These are phyloP conservation scores for Bothrops alternatus DNA, from an alignment of 2,797 vertebrate species.

Conservation along the genomic window DNA sequence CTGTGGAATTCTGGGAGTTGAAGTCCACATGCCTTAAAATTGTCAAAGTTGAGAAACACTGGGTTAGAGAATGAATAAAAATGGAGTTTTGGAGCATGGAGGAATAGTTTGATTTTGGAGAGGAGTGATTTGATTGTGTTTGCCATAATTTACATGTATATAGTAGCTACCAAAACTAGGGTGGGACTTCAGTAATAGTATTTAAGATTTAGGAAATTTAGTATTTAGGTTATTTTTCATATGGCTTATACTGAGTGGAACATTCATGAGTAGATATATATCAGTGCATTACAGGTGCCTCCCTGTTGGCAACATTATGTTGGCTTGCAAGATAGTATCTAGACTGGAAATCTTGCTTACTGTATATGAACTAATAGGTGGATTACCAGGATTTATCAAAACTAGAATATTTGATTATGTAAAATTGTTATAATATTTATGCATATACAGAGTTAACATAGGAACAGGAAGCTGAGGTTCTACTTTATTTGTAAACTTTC, in stretches of 20 bases:
- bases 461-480: no score
- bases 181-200: not conserved
- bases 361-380: not conserved
- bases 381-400: not conserved
- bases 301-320: not conserved
- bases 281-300: not conserved
- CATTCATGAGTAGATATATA: not conserved
- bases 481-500: not conserved
- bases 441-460: not conserved
- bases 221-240: constrained; percentile 6
- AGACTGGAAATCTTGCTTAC: not conserved
- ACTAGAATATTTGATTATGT: not conserved
- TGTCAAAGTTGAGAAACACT: no score
- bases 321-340: not conserved
- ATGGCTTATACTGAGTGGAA: not conserved
- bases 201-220: not conserved
- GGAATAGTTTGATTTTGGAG: constrained; percentile 24
- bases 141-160: not conserved
- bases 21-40: no score
- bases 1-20: no score
- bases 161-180: constrained; percentile 7
- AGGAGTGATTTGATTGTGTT: not conserved
- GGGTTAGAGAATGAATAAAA: constrained; percentile 53
- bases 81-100: constrained; percentile 39
- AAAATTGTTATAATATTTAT: not conserved